Conservation (phyloP, 2,113 vertebrate genomes). For the Brachyhypopomus occidentalis region DNA sequence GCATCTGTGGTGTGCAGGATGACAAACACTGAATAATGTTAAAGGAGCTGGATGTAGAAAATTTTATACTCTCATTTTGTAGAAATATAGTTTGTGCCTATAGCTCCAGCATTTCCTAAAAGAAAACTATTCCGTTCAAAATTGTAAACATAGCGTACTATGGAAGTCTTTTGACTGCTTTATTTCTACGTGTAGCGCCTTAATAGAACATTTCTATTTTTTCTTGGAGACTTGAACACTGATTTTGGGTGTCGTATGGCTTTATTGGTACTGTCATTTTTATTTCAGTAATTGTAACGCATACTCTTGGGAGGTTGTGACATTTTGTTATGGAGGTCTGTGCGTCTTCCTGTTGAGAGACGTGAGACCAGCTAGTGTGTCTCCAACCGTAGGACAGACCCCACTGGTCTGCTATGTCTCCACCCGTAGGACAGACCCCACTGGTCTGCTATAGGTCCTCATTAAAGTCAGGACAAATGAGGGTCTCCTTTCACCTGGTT, state of each 20-base stretch:
- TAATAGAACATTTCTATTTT: background rate
- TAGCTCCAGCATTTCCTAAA: background rate
- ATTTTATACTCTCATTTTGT: background rate
- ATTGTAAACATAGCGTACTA: background rate
- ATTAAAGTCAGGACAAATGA: background rate
- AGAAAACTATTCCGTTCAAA: background rate
- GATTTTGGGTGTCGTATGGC: background rate
- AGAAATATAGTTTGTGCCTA: background rate
- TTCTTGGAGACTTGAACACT: background rate
- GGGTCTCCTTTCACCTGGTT: background rate
- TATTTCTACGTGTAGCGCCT: background rate
- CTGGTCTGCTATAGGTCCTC: background rate
- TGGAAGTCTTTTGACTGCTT: background rate
- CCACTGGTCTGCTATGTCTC: background rate
- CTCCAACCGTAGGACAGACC: background rate
- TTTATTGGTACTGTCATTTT: background rate
- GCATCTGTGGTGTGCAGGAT: background rate
- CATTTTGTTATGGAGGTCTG: background rate
- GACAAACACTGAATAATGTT: background rate
- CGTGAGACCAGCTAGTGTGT: background rate
- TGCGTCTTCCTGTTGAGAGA: background rate
- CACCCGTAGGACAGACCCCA: background rate
- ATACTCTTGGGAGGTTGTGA: background rate
- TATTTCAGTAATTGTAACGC: background rate
- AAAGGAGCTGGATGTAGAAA: background rate